Evolutionary conservation across 2,113 vertebrate genomes (phyloP).

Genomic region (Lepus europaeus): DNA sequence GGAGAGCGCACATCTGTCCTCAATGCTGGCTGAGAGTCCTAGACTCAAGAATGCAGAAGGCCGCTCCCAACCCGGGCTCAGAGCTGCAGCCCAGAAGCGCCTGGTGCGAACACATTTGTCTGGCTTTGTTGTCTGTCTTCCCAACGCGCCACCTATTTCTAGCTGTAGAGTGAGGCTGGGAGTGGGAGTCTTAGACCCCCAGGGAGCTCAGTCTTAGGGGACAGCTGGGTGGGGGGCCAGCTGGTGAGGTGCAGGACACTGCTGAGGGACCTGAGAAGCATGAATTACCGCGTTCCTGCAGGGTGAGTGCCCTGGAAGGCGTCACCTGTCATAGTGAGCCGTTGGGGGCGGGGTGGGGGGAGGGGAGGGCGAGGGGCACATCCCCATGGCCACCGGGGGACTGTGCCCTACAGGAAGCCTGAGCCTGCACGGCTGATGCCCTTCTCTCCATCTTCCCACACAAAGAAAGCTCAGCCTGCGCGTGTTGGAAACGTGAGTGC

Average conservation of each 20-base stretch:
- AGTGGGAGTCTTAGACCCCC: background rate
- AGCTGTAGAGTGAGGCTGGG: background rate
- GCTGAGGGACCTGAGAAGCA: too few relatives aligned
- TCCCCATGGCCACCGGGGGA: fast-evolving
- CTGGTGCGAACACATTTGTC: fast-evolving
- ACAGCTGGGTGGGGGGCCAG: background rate
- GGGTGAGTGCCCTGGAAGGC: too few relatives aligned
- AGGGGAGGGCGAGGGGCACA: too few relatives aligned
- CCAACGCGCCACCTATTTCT: fast-evolving
- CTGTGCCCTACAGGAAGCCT: background rate
- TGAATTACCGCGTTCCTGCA: background rate
- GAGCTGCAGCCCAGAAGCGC: fast-evolving
- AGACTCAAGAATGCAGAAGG: fast-evolving
- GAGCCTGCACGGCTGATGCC: fast-evolving
- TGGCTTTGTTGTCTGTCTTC: background rate
- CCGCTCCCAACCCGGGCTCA: fast-evolving
- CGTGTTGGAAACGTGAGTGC: background rate
- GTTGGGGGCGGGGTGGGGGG: background rate
- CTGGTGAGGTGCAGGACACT: too few relatives aligned
- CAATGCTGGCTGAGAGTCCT: too few relatives aligned
- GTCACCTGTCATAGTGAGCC: too few relatives aligned
- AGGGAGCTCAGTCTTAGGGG: background rate
- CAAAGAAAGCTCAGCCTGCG: background rate
- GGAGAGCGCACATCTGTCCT: background rate
- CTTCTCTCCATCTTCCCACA: background rate